A percentile compares a stretch with the other conserved stretches of the same genome.
Evolutionary conservation across 2,797 vertebrate species (phyloP).

Genomic region (Coendou prehensilis): DNA sequence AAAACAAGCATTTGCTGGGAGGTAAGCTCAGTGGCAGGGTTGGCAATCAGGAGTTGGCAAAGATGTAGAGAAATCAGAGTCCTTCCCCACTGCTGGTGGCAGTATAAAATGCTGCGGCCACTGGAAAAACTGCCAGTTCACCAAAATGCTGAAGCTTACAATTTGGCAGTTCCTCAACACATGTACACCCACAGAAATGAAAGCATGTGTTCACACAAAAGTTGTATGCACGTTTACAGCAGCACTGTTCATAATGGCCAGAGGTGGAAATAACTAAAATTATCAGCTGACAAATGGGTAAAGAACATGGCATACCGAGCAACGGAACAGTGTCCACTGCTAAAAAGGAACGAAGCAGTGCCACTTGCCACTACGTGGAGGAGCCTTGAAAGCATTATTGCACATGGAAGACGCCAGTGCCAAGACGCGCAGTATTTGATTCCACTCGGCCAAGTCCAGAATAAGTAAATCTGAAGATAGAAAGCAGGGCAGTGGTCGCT

Average conservation of each 20-base stretch:
- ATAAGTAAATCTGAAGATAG: background rate
- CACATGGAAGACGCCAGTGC: background rate
- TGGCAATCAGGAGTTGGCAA: background rate
- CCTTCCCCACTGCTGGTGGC: background rate
- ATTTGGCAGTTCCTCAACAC: background rate
- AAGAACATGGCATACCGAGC: background rate
- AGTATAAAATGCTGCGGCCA: background rate
- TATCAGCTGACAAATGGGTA: background rate
- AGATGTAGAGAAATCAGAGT: background rate
- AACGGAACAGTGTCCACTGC: background rate
- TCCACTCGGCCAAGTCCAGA: background rate
- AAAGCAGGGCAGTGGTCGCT: background rate
- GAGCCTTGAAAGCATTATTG: background rate
- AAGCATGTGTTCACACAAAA: background rate
- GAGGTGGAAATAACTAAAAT: background rate
- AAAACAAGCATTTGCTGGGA: background rate
- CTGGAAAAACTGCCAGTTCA: slow-evolving; percentile 15
- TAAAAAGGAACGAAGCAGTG: background rate
- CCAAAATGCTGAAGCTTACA: background rate
- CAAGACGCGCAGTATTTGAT: background rate
- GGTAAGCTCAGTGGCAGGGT: too few species aligned
- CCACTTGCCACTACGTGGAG: background rate
- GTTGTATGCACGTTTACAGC: background rate
- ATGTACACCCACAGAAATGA: background rate
- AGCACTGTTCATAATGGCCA: background rate